Base-by-base conservation (phyloP, 64 coral and sea anemone species). In the Montipora capricornis region DNA sequence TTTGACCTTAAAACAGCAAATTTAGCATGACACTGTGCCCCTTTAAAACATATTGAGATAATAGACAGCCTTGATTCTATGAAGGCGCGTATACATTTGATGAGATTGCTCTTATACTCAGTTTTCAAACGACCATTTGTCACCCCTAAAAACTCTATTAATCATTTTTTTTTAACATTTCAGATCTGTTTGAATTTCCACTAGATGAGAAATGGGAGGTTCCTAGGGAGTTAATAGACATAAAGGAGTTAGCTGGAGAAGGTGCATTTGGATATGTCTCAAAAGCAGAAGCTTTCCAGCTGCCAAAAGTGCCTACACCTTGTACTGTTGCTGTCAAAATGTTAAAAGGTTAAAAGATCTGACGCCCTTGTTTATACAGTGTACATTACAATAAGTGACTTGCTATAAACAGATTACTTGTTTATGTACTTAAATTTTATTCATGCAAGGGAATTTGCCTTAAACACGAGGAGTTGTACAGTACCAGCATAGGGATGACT, bases 191-290 rank as follows among this genome's bases (percentile, higher is more conserved):
- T 69, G 98, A 99, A 22, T 50, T 90, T 61, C 77, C 86, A 79
- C 37, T 93, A 15, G 95, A 99, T 51, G 92, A 92, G 44, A 83
- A 96, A 44, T 99, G 98, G 95, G 98, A 99, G 82, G 87, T 99
- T 5, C 91, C 95, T 5, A 91, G 95, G 77, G 78, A 62, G 3
- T 88, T 82, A 22, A 84, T 99, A 46, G 73, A 53, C 4, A 80
- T 95, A 51, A 92, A 95, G 68, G 98, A 99, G 59, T 73, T 74
- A 49, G 74, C 94, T 45, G 98, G 98, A 14, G 89, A 99, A 90
- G 98, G 98, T 77, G 98, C 95, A 59, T 99, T 99, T 86, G 98
- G 98, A 68, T 80, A 83, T 13, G 98, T 99, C 58, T 89, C 94
- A 90, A 99, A 99, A 71, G 98, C 92, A 9, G 68, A 88, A 49